phyloP scores from a whole-genome alignment of 2,113 vertebrate genomes.

The Gopherus flavomarginatus region DNA sequence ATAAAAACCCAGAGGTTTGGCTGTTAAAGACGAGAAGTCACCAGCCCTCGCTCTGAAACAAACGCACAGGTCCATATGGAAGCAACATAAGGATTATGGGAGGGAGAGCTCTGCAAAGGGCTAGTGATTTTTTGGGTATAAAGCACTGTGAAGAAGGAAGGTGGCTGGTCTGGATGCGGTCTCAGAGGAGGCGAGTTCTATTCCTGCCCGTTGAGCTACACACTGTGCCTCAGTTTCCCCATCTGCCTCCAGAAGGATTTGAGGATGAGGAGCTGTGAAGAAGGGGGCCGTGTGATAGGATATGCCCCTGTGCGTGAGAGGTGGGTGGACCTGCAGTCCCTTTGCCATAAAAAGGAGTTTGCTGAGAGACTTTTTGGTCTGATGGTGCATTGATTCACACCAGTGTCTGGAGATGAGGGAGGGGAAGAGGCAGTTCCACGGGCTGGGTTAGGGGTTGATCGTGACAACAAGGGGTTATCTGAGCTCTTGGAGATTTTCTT shows the following conservation, averaged over 20 bases:
- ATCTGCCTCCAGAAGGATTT: not conserved
- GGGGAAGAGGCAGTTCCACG: not conserved
- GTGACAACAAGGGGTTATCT: not conserved
- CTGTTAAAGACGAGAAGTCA: conserved; percentile 1
- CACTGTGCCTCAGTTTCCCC: not conserved
- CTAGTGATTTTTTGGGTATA: not conserved
- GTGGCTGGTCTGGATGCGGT: not conserved
- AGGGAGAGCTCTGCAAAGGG: not conserved
- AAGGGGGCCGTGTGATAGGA: not conserved
- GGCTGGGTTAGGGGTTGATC: not conserved
- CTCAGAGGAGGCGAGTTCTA: not conserved
- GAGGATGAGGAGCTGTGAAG: not conserved
- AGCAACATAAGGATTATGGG: not conserved
- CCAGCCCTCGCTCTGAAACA: not conserved
- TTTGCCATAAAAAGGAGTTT: not conserved
- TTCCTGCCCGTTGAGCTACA: not conserved
- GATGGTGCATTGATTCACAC: not conserved
- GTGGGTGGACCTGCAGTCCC: too few species aligned
- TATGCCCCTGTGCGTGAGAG: not conserved
- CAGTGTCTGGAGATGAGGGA: not conserved
- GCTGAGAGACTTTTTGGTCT: not conserved
- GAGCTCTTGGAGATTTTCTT: not conserved
- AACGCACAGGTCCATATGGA: not conserved
- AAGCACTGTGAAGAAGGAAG: not conserved
- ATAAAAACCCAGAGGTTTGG: conserved; percentile 28